phyloP scores from a whole-genome alignment of 2,797 vertebrate species.

The Nothura maculosa region DNA sequence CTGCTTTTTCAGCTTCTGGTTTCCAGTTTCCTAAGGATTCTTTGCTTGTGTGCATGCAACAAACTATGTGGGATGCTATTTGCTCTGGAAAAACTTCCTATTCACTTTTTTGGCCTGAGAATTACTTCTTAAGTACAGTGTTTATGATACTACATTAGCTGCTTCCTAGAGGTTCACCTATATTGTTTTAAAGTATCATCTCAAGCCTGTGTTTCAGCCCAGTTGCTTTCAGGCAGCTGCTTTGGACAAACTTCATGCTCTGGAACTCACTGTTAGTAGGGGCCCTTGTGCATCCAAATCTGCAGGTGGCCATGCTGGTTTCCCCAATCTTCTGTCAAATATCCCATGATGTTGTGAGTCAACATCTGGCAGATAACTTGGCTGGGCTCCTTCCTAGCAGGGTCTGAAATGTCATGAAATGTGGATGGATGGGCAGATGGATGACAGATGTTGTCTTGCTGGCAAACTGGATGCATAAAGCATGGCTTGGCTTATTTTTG shows the following conservation, averaged over 20 bases:
- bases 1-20: not conserved
- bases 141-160: not conserved
- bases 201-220: fast-evolving
- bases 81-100: not conserved
- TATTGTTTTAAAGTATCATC: not conserved
- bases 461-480: not conserved
- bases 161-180: not conserved
- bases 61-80: not conserved
- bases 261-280: not conserved
- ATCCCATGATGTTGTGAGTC: not conserved
- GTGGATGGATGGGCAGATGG: not conserved
- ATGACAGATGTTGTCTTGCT: not conserved
- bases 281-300: not conserved
- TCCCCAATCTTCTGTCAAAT: not conserved
- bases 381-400: not conserved
- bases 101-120: not conserved
- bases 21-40: not conserved
- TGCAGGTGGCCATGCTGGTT: not conserved
- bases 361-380: not conserved
- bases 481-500: not conserved
- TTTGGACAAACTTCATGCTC: fast-evolving
- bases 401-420: not conserved
- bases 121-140: not conserved
- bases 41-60: not conserved
- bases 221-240: not conserved